Base-by-base conservation (phyloP, 2,888 invertebrate species). In the Eretmocerus hayati region DNA sequence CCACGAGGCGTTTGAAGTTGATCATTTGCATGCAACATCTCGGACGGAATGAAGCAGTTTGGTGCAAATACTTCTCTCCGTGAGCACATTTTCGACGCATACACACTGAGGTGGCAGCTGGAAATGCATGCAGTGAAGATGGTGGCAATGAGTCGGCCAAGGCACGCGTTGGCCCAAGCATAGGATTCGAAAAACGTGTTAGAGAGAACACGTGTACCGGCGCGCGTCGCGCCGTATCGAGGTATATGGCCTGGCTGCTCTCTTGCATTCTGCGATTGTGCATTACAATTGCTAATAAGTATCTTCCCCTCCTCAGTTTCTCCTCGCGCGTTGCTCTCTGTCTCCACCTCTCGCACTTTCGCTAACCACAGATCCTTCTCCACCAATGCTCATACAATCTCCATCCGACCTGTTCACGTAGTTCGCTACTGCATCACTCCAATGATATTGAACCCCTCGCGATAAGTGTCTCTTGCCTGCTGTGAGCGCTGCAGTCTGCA, bases 211-310 rank as follows among this genome's bases (percentile, higher is more conserved):
- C 60, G 58, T 60, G 61, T 62, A 61, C 58, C 59, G 57, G 57
- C 54, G 53, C 52, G 33, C 30, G 30, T 13, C 8, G 30, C 48
- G 55, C 57, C 57, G 55, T 62, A 63, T 62, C 62, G 60, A 59
- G 56, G 58, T 58, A 62, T 62, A 60, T 59, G 58, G 44, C 55
- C 30, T 16, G 33, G 15, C 33, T 5, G 58, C 56, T 57, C 56
- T 57, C 57, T 52, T 54, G 59, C 60, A 61, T 63, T 63, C 61
- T 60, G 57, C 60, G 59, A 60, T 62, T 60, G 62, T 59, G 59
- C 60, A 61, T 63, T 62, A 64, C 60, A 64, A 63, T 64, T 63
- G 62, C 60, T 61, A 62, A 64, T 62, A 63, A 63, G 61, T 59
- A 56, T 56, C 58, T 55, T 57, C 55, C 54, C 56, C 38, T 37